Base-by-base conservation (phyloP, 1,140 invertebrate genomes). In the Ladona fulva region DNA sequence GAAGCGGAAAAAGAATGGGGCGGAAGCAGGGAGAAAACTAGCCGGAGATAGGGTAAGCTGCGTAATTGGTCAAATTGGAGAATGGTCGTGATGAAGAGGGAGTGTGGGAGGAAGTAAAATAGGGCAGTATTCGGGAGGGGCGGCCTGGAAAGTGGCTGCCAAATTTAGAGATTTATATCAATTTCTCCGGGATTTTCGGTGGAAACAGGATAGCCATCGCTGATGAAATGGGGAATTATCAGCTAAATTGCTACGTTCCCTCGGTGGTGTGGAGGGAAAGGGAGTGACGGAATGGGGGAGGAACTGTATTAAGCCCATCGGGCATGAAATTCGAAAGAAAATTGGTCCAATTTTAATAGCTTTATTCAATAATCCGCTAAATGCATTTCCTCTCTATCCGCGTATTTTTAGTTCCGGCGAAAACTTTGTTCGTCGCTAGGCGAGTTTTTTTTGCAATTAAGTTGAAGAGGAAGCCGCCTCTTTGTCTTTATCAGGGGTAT, bases 131-230 rank as follows among this genome's bases (percentile, higher is more conserved):
- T 19, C 44, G 10, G 44, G 44, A 19, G 52, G 52, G 14, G n/a
- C 52, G 52, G 52, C 5, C 1, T 66, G 52, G 52, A 12, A 22
- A 16, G 52, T 16, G 52, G 52, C 52, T 66, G 52, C 52, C 52
- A 66, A 66, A 66, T 66, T 66, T 66, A 66, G 52, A 66, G 52
- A 66, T 66, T 66, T 66, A 66, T 66, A 66, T 66, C 52, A 66
- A 66, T 19, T 66, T 66, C 52, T 66, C 3, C 3, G 52, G 52
- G 52, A 66, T 66, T 66, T 66, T 66, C 52, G 52, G 3, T 22
- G 52, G 52, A 22, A 66, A 12, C n/a, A 66, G 52, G 52, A 66
- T 66, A 66, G 52, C 16, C 52, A 3, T 12, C 52, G 52, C 14
- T 66, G 52, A 66, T 66, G 52, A 66, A 66, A 66, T 66, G 52